Evolutionary conservation across 2,888 invertebrate genomes (phyloP), one percentile per base, ranked within the genome.

Genomic region (Phymatocera aterrima): DNA sequence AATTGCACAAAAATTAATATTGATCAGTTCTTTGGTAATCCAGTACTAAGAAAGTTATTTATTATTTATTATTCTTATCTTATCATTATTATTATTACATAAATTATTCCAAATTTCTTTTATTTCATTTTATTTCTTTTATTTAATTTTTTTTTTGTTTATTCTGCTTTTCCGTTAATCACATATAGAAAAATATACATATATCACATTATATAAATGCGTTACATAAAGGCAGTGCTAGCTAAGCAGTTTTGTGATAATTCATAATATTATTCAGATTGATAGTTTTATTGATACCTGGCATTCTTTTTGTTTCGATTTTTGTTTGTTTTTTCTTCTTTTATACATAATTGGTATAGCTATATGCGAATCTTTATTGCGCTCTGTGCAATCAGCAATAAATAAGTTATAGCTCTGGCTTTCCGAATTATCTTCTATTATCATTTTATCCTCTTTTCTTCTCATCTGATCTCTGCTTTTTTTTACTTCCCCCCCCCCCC

Each of bases 201-300:
- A 80, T 81, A 80, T 84, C 83, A 86, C 84, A 85, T n/a, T n/a
- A n/a, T 82, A 83, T 82, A 83, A 80, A 82, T 81, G 81, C 81
- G 80, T 78, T 77, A 82, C 81, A 75, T 80, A 80, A 80, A 82
- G 86, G 86, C 86, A 86, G 85, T 86, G 83, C 82, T 82, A 78
- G 79, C 78, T n/a, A n/a, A n/a, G n/a, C 79, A 64, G 82, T 81
- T 65, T 79, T 34, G 74, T 51, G n/a, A n/a, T n/a, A 43, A 51
- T 48, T 34, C 31, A 72, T 51, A 72, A 51, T 31, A 51, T 72
- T 28, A 43, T 43, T 43, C 43, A 10, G 6, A 12, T 43, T 43
- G 43, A 18, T 37, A 51, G 15, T 12, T 15, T 12, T 8, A 51
- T 3, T 51, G 0, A 51, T 51, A 4, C 51, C 51, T 51, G 51